Evolutionary conservation across 2,797 vertebrate genomes (phyloP).

Genomic region (Aulostomus chinensis): DNA sequence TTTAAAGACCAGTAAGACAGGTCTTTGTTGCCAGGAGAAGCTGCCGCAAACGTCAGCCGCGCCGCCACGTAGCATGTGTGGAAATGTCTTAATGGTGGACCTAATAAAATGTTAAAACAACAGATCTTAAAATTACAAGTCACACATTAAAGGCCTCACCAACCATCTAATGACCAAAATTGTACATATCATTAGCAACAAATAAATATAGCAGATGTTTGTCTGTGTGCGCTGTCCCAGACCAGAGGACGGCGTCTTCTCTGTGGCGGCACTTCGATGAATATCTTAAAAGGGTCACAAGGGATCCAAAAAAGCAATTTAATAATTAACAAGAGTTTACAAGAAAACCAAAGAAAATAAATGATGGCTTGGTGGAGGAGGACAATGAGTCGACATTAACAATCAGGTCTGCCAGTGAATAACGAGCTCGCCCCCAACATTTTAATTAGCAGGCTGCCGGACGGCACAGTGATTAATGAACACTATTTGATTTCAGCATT

Average conservation of each 20-base stretch:
- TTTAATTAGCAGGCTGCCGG: slow-evolving; percentile 86
- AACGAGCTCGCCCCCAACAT: slow-evolving; percentile 84
- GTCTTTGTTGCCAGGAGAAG: no score
- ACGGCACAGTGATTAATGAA: slow-evolving; percentile 87
- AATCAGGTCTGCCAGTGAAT: slow-evolving; percentile 86
- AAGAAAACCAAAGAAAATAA: slow-evolving; percentile 86
- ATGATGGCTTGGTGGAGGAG: slow-evolving; percentile 79
- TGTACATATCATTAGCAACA: neutral
- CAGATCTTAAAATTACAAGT: no score
- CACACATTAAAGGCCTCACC: neutral
- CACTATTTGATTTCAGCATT: slow-evolving; percentile 86
- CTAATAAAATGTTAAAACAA: no score
- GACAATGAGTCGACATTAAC: slow-evolving; percentile 87
- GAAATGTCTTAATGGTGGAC: no score
- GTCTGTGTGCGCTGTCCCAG: neutral
- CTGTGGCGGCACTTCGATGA: slow-evolving; percentile 57
- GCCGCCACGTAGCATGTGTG: no score
- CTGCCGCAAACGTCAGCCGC: no score
- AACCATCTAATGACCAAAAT: neutral
- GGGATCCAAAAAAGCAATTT: slow-evolving; percentile 76
- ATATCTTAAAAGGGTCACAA: slow-evolving; percentile 75
- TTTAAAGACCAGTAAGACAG: no score
- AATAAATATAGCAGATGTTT: neutral
- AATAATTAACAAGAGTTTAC: slow-evolving; percentile 86
- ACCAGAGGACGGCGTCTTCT: slow-evolving; percentile 39